These are phyloP conservation scores for Podarcis lilfordi DNA, from an alignment of 2,797 vertebrate genomes.

Conservation along the genomic window DNA sequence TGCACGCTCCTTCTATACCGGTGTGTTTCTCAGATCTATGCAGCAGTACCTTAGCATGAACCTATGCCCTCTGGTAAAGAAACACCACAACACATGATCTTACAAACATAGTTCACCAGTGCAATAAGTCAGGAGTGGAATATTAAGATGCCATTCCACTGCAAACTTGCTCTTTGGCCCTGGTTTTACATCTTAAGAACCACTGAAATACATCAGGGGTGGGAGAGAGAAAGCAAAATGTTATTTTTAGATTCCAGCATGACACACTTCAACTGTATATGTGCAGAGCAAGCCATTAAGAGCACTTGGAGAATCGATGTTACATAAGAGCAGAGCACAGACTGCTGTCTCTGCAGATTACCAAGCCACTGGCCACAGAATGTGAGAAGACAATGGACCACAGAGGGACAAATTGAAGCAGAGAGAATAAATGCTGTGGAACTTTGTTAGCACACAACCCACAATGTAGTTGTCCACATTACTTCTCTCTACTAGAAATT, in stretches of 20 bases:
- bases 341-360: neutral
- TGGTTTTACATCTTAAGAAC: neutral
- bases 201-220: neutral
- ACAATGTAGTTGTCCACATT: too few species aligned
- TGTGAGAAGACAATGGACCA: neutral
- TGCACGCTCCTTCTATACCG: too few species aligned
- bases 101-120: neutral
- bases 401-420: neutral
- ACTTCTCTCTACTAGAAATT: neutral
- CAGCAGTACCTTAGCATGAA: too few species aligned
- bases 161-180: neutral
- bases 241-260: slow-evolving; percentile 18
- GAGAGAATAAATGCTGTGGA: neutral
- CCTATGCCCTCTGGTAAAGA: neutral
- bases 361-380: neutral
- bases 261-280: slow-evolving; percentile 53
- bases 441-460: neutral
- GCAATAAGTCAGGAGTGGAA: neutral
- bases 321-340: neutral
- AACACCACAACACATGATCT: neutral
- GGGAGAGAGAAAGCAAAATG: slow-evolving; percentile 9
- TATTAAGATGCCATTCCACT: neutral
- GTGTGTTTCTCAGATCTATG: too few species aligned
- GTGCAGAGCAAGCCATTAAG: slow-evolving; percentile 34
- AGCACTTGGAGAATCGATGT: neutral